phyloP scores from a whole-genome alignment of 2,888 invertebrate species.

The Eustalomyia histrio region DNA sequence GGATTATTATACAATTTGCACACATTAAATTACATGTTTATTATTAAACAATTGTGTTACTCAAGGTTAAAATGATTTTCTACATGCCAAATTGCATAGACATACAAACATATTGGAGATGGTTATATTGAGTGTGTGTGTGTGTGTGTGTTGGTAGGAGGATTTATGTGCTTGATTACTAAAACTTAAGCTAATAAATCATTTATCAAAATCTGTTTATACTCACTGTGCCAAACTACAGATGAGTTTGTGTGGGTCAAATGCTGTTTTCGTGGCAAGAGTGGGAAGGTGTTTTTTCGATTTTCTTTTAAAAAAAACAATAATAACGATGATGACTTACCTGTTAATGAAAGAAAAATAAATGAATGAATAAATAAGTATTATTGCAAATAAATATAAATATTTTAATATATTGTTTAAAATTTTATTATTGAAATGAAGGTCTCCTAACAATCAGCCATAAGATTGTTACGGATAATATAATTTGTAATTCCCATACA shows the following conservation, averaged over 20 bases:
- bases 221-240: conserved; percentile 36
- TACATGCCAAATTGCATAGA: conserved; percentile 31
- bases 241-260: conserved; percentile 16
- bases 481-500: too few species aligned
- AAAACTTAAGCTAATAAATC: conserved; percentile 60
- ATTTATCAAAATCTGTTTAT: conserved; percentile 61
- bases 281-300: background rate
- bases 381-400: conserved; percentile 3
- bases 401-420: background rate
- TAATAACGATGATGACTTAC: conserved; percentile 42
- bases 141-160: conserved; percentile 4
- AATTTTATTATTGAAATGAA: background rate
- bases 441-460: too few species aligned
- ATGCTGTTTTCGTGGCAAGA: conserved; percentile 2
- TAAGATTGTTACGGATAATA: too few species aligned
- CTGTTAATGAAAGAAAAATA: conserved; percentile 44
- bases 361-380: conserved; percentile 39
- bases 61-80: conserved; percentile 58
- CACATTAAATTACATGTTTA: conserved; percentile 55
- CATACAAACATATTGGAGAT: background rate
- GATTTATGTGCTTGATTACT: conserved; percentile 56
- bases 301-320: background rate
- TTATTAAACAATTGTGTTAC: conserved; percentile 55
- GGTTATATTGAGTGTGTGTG: background rate
- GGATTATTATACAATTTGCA: conserved; percentile 23